phyloP scores from a whole-genome alignment of 2,113 vertebrate genomes.

The Podilymbus podiceps region DNA sequence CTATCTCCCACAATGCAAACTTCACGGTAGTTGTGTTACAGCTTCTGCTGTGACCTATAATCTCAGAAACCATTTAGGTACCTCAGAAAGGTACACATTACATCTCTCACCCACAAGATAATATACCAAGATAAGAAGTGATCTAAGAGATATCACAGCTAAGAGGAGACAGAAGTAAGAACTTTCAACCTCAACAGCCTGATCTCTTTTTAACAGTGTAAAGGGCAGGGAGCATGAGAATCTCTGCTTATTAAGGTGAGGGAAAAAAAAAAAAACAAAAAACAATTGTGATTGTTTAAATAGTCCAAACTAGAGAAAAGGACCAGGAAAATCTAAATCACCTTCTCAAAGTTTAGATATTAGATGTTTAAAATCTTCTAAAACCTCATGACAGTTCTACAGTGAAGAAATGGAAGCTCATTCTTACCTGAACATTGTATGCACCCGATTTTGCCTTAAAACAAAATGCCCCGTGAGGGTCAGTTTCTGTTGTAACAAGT shows the following conservation, averaged over 20 bases:
- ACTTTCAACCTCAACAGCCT: neutral
- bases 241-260: neutral
- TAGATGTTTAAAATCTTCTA: neutral
- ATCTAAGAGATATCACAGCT: neutral
- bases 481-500: constrained; percentile 81
- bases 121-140: neutral
- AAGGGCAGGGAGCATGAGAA: neutral
- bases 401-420: neutral
- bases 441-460: constrained; percentile 90
- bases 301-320: neutral
- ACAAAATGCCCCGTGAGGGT: constrained; percentile 89
- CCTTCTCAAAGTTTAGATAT: neutral
- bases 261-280: neutral
- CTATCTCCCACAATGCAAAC: neutral
- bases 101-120: neutral
- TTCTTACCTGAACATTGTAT: constrained; percentile 86
- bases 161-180: neutral
- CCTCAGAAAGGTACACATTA: neutral
- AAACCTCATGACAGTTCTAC: neutral
- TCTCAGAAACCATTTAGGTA: neutral
- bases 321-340: neutral
- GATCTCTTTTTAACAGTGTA: neutral
- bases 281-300: neutral
- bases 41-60: neutral
- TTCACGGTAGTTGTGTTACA: neutral